Evolutionary conservation across 1,140 invertebrate genomes (phyloP).

Genomic region (Leptinotarsa undecemlineata): DNA sequence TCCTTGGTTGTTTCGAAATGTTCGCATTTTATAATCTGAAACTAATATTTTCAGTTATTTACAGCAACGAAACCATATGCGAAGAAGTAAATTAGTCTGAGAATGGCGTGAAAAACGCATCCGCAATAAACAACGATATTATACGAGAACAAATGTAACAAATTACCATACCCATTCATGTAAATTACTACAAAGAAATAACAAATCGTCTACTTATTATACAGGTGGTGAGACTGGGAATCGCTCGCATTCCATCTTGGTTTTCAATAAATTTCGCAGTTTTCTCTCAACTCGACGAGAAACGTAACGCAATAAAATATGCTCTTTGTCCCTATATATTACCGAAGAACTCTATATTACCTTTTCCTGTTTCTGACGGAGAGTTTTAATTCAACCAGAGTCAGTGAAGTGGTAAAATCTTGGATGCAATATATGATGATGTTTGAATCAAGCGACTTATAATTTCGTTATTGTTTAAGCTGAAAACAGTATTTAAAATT

Average conservation of each 20-base stretch:
- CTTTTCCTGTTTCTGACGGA: constrained; percentile 4
- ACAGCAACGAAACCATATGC: background rate
- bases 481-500: no score
- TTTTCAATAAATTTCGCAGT: constrained; percentile 23
- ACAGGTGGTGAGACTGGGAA: constrained; percentile 24
- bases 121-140: constrained; percentile 28
- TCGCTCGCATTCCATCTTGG: constrained; percentile 5
- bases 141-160: constrained; percentile 27
- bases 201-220: constrained; percentile 25
- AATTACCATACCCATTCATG: constrained; percentile 21
- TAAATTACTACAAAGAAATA: constrained; percentile 28
- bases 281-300: background rate
- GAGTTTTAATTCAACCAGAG: background rate
- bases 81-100: constrained; percentile 24
- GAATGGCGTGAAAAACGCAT: constrained; percentile 23
- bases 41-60: background rate
- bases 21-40: no score
- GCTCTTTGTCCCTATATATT: constrained; percentile 15
- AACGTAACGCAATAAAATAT: constrained; percentile 9
- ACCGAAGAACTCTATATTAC: constrained; percentile 11
- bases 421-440: background rate
- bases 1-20: no score
- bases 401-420: constrained; percentile 10
- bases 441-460: no score
- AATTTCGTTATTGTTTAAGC: no score